These are phyloP conservation scores for Desmophyllum pertusum DNA, from an alignment of 92 coral and sea anemone species.

Conservation along the genomic window DNA sequence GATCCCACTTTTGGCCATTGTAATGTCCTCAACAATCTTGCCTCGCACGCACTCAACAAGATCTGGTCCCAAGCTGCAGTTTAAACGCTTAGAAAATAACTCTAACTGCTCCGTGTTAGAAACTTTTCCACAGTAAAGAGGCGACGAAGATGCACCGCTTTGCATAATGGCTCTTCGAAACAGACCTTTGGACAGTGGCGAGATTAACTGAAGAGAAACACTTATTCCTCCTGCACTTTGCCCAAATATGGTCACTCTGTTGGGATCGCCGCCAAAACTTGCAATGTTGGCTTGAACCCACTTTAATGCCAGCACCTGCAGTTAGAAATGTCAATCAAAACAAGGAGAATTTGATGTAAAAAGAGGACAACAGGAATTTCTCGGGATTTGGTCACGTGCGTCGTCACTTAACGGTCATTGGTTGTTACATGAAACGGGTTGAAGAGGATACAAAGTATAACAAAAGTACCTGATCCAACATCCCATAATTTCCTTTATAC, in stretches of 20 bases:
- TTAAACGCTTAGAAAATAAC: neutral
- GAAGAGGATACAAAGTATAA: too few relatives aligned
- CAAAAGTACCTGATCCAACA: conserved; percentile 58
- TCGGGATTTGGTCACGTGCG: too few relatives aligned
- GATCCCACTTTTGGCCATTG: neutral
- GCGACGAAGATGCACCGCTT: conserved; percentile 27
- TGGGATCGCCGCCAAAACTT: conserved; percentile 59
- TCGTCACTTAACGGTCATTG: too few relatives aligned
- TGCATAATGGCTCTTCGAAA: conserved; percentile 56
- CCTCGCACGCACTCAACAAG: neutral
- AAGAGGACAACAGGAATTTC: neutral
- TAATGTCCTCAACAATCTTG: neutral
- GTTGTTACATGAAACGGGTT: too few relatives aligned
- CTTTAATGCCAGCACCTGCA: conserved; percentile 41
- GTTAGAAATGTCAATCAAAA: neutral
- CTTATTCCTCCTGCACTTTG: conserved; percentile 60
- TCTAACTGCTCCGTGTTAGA: conserved; percentile 1
- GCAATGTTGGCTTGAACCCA: conserved; percentile 59
- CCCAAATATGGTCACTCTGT: conserved; percentile 60
- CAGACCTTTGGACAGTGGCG: conserved; percentile 48
- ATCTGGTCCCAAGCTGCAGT: conserved; percentile 6
- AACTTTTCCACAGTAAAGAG: conserved; percentile 23
- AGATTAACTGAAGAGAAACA: conserved; percentile 51
- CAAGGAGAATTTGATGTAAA: neutral
- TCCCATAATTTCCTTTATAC: conserved; percentile 64